Evolutionary conservation across 2,888 invertebrate species (phyloP).

Genomic region (Phyto melanocephala): DNA sequence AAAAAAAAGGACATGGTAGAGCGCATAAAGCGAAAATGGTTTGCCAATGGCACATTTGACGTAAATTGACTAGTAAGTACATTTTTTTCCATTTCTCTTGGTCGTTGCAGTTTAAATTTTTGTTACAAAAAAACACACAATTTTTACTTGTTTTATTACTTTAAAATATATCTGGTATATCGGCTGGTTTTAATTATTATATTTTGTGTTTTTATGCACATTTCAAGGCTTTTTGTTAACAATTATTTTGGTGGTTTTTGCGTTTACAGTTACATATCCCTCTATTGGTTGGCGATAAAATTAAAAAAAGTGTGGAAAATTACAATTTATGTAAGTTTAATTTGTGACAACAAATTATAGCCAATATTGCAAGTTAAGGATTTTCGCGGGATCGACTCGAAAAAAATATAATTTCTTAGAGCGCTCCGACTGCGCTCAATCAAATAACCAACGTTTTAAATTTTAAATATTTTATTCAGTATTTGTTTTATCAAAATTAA

Average conservation of each 20-base stretch:
- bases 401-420: too few relatives aligned
- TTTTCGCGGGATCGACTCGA: too few relatives aligned
- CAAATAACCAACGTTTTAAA: too few relatives aligned
- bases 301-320: background rate
- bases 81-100: background rate
- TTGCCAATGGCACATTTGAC: conserved; percentile 56
- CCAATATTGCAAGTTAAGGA: background rate
- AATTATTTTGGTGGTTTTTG: background rate
- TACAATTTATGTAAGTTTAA: conserved; percentile 33
- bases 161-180: background rate
- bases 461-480: background rate
- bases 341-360: conserved; percentile 26
- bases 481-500: too few relatives aligned
- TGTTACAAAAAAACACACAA: background rate
- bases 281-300: background rate
- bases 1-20: conserved; percentile 11
- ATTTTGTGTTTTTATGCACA: conserved; percentile 1
- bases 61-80: conserved; percentile 34
- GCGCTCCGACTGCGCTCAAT: too few relatives aligned
- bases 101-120: background rate
- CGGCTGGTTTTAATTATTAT: background rate
- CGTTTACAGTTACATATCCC: too few relatives aligned
- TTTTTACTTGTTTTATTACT: too few relatives aligned
- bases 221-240: conserved; percentile 7
- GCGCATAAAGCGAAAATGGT: conserved; percentile 26